Conservation (phyloP, 2,888 invertebrate species). For the Trichopria drosophilae region DNA sequence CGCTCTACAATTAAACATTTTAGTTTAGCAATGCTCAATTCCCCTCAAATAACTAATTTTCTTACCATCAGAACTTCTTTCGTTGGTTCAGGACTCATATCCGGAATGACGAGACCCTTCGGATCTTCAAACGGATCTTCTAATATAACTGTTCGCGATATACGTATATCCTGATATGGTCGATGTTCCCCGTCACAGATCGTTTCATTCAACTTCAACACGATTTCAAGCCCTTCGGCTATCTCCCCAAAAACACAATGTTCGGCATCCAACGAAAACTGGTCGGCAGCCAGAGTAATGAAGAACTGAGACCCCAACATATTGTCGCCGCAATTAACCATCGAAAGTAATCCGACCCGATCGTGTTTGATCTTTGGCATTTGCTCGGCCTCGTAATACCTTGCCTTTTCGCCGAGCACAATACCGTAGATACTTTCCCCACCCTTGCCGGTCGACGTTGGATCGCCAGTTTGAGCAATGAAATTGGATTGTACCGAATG, state of each 20-base stretch:
- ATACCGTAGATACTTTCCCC: slow-evolving; percentile 88
- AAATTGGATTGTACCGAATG: slow-evolving; percentile 92
- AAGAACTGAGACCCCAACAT: slow-evolving; percentile 92
- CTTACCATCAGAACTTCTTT: slow-evolving; percentile 68
- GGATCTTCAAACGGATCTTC: slow-evolving; percentile 97
- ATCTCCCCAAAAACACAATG: slow-evolving; percentile 97
- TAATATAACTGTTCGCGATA: slow-evolving; percentile 93
- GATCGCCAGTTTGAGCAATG: slow-evolving; percentile 97
- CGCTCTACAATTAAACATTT: slow-evolving; percentile 63
- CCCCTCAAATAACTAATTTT: not conserved
- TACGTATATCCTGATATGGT: slow-evolving; percentile 93
- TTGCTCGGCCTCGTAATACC: slow-evolving; percentile 89
- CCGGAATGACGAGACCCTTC: slow-evolving; percentile 73
- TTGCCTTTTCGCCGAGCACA: slow-evolving; percentile 82
- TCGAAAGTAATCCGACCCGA: slow-evolving; percentile 83
- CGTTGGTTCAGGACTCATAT: slow-evolving; percentile 86
- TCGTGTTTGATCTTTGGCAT: slow-evolving; percentile 90
- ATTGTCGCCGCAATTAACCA: slow-evolving; percentile 90
- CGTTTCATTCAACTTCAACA: slow-evolving; percentile 88
- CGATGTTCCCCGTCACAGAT: slow-evolving; percentile 88
- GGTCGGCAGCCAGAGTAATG: slow-evolving; percentile 83
- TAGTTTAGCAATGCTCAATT: not conserved
- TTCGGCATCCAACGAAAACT: slow-evolving; percentile 85
- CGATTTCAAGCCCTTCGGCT: slow-evolving; percentile 84
- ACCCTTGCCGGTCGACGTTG: slow-evolving; percentile 85